Percentiles rank a stretch among this genome's conserved stretches.
phyloP scores from a whole-genome alignment of 2,113 vertebrate genomes.

The Platysteira castanea region DNA sequence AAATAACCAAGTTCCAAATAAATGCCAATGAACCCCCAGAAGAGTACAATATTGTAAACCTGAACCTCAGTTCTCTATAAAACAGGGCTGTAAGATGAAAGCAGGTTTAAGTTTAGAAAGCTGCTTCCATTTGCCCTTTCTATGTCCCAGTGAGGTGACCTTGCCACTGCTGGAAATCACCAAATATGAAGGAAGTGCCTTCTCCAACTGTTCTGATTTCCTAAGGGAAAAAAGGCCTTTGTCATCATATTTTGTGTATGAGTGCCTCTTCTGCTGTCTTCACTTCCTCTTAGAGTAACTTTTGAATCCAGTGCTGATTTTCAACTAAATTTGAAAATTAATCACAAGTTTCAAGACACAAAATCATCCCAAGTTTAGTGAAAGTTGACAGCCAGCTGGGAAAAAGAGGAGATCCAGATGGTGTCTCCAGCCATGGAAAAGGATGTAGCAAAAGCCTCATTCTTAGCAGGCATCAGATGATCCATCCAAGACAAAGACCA shows the following conservation, averaged over 20 bases:
- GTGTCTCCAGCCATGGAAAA: neutral
- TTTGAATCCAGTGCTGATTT: neutral
- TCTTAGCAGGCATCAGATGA: neutral
- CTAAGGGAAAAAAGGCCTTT: neutral
- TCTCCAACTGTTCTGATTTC: neutral
- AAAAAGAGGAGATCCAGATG: neutral
- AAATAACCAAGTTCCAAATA: neutral
- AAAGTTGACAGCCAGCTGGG: neutral
- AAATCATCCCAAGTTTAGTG: neutral
- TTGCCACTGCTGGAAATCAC: neutral
- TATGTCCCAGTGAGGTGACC: neutral
- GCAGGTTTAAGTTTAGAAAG: neutral
- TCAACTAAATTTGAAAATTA: neutral
- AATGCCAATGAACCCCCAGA: neutral
- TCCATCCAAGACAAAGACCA: neutral
- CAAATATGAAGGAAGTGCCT: neutral
- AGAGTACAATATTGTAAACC: neutral
- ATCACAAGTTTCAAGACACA: neutral
- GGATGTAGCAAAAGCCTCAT: neutral
- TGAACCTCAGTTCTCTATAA: neutral
- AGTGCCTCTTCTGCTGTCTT: neutral
- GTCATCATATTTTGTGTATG: neutral
- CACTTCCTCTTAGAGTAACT: neutral
- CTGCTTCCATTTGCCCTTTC: neutral
- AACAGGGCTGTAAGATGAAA: neutral